phyloP scores from a whole-genome alignment of 2,113 vertebrate genomes.

The Ellobius talpinus region DNA sequence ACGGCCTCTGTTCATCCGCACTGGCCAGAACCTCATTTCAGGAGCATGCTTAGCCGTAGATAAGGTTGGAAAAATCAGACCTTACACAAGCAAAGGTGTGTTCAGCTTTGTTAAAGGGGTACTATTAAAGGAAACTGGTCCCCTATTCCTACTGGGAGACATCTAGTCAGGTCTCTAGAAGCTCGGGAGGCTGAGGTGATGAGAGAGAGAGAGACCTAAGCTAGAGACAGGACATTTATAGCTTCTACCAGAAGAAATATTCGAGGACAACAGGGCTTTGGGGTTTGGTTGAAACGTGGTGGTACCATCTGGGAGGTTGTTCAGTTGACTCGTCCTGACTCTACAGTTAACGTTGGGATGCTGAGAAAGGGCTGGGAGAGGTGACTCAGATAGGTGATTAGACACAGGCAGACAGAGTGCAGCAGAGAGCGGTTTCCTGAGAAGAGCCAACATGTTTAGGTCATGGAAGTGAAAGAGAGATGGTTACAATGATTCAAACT shows the following conservation, averaged over 20 bases:
- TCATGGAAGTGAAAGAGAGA: neutral
- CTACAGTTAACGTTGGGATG: neutral
- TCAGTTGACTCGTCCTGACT: neutral
- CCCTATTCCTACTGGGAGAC: neutral
- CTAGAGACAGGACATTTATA: neutral
- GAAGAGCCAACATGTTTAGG: neutral
- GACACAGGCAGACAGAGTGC: neutral
- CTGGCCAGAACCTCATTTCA: conserved; percentile 7
- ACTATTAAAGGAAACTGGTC: neutral
- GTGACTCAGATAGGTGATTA: neutral
- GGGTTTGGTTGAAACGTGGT: neutral
- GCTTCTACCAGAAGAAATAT: neutral
- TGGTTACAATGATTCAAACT: neutral
- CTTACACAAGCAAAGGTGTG: neutral
- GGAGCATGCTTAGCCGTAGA: neutral
- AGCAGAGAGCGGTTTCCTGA: neutral
- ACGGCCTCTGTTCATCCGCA: neutral
- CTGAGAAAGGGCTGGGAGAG: neutral
- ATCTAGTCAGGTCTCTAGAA: neutral
- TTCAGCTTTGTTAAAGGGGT: neutral
- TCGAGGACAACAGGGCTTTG: neutral
- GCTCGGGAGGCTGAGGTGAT: neutral
- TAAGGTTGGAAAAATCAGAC: neutral
- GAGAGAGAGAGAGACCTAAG: neutral
- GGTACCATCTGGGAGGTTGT: neutral